Conservation (phyloP, 2,888 invertebrate genomes). For the Acanthacorydalis orientalis region DNA sequence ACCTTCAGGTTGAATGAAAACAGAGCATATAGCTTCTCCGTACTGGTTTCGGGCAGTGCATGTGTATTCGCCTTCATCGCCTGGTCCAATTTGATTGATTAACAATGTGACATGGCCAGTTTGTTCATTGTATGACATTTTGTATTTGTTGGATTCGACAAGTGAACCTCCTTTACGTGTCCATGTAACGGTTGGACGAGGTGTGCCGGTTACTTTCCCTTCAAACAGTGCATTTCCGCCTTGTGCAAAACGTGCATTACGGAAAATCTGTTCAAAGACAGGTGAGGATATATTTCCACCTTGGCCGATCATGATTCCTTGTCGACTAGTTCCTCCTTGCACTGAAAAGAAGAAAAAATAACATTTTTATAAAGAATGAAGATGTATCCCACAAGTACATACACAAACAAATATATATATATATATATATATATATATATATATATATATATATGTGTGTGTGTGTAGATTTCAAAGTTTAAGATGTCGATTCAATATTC, state of each 20-base stretch:
- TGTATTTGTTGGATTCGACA: conserved; percentile 70
- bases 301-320: conserved; percentile 22
- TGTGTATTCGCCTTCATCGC: conserved; percentile 92
- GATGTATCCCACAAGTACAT: no score
- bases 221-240: conserved; percentile 88
- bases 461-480: no score
- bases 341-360: conserved; percentile 32
- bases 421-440: no score
- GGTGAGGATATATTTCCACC: conserved; percentile 71
- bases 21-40: conserved; percentile 92
- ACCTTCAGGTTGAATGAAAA: conserved; percentile 85
- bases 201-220: conserved; percentile 78
- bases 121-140: conserved; percentile 78
- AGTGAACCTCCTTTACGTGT: conserved; percentile 74
- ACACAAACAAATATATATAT: no score
- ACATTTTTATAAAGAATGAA: no score
- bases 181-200: conserved; percentile 83
- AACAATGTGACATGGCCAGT: conserved; percentile 81
- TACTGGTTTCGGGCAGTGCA: conserved; percentile 89
- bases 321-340: conserved; percentile 43
- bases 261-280: conserved; percentile 89
- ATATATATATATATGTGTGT: no score
- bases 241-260: conserved; percentile 87
- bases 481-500: no score
- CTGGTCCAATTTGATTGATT: conserved; percentile 87